Evolutionary conservation across 2,797 vertebrate species (phyloP), one percentile per base, ranked within the genome.

Genomic region (Trichosurus vulpecula): DNA sequence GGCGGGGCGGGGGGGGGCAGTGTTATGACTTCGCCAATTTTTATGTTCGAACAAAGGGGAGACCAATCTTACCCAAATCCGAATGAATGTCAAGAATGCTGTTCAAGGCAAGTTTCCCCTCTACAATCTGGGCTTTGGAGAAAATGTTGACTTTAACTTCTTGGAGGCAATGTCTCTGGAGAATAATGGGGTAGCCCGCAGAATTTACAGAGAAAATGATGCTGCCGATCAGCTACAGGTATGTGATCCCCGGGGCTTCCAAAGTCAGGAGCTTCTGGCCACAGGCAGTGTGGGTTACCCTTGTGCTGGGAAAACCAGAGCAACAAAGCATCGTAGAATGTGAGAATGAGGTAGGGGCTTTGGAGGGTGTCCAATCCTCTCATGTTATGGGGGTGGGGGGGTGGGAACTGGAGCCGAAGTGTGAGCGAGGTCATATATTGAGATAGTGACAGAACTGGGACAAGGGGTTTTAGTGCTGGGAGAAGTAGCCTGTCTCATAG

Each of bases 121-220:
- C 54, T 99, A 99, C 98, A 99, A 99, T 95, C 99, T 99, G 89
- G 99, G 99, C 0, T 99, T 99, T 96, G 99, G 99, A 90, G 98
- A 98, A 61, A 98, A 99, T 91, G 98, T 99, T 1, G 99, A 99
- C 95, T 99, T 99, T 35, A 98, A 97, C 93, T 99, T 99, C 98
- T 98, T 99, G 97, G 99, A 99, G 97, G 99, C 98, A 97, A 98
- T 99, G 99, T 98, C 99, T 0, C 97, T 99, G 97, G 99, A 99
- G 93, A 99, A 99, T 97, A 98, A 98, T 0, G 99, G 99, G 89
- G 41, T 98, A 92, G 99, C 99, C 89, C 99, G 99, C 57, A 98
- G 99, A 66, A 99, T 99, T 98, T 99, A 99, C 92, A 99, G 99
- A 58, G 99, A 99, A 95, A 99, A 99, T 0, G 99, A 99, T 4